Base-by-base conservation (phyloP, 1,140 invertebrate genomes). In the Drosophila sulfurigaster region DNA sequence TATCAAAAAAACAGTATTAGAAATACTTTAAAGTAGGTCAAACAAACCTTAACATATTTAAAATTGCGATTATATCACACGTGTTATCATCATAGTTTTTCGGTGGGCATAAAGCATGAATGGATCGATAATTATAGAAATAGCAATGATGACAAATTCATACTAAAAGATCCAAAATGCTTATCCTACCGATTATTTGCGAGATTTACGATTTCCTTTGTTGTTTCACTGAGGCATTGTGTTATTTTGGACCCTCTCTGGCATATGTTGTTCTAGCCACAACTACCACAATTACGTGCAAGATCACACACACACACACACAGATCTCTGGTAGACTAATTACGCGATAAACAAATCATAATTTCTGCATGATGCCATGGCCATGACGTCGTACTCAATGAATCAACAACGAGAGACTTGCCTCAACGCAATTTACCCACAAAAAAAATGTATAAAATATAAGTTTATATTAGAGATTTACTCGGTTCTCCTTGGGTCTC, bases 331-430 rank as follows among this genome's bases (percentile, higher is more conserved):
- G 43, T 38, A 11, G 35, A 15, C 35, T 16, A 25, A 51, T 48
- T 57, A 7, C 25, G 32, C 35, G 43, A 25, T 81, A 85, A 83
- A 80, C 81, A 83, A 54, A 80, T 43, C 64, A 71, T 64, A 79
- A 71, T 64, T 45, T 38, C 28, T 41, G 51, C 51, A 52, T 77
- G 81, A 83, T 69, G 77, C 67, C 73, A 60, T 28, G 15, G 48
- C 45, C 60, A 78, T 85, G 82, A 85, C 81, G 82, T 81, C n/a
- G 56, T 46, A 4, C 0, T 3, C 8, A 49, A 30, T 81, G 80
- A 82, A 3, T 82, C 80, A 79, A 38, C 5, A 8, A 20, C 11
- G 15, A 1, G 15, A 16, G 41, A 71, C 32, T 54, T 54, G 15
- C 28, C 48, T 48, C 13, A 66, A 57, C 52, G 38, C 10, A 74